Percentiles rank a stretch among this genome's conserved stretches.
phyloP scores from a whole-genome alignment of 2,888 invertebrate species.

The Sipha maydis region DNA sequence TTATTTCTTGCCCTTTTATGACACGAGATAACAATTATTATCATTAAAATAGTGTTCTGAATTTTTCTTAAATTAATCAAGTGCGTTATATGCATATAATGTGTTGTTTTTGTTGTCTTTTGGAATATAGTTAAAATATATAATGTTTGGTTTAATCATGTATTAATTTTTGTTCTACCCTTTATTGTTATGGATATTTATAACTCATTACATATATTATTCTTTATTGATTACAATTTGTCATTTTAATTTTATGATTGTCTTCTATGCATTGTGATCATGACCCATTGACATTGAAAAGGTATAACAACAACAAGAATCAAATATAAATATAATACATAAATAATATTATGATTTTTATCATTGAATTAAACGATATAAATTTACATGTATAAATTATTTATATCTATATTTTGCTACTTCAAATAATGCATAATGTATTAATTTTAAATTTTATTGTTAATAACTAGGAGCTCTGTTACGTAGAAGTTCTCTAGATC shows the following conservation, averaged over 20 bases:
- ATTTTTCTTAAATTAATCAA: slow-evolving; percentile 21
- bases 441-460: slow-evolving; percentile 20
- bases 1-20: slow-evolving; percentile 9
- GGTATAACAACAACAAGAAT: slow-evolving; percentile 42
- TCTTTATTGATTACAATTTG: slow-evolving; percentile 24
- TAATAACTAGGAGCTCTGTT: slow-evolving; percentile 76
- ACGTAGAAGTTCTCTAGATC: slow-evolving; percentile 80
- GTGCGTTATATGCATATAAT: background rate
- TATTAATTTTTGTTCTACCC: background rate
- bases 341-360: slow-evolving; percentile 18
- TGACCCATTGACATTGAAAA: slow-evolving; percentile 52
- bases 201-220: background rate
- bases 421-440: slow-evolving; percentile 26
- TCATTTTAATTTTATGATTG: slow-evolving; percentile 39
- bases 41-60: slow-evolving; percentile 40
- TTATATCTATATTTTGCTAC: background rate
- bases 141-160: background rate
- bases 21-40: slow-evolving; percentile 24
- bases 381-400: slow-evolving; percentile 33
- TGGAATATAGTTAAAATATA: background rate
- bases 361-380: background rate
- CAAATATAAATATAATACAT: background rate
- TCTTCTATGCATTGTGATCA: slow-evolving; percentile 13
- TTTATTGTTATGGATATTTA: background rate
- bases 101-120: background rate